These are phyloP conservation scores for Pentalonia nigronervosa DNA, from an alignment of 1,140 invertebrate species.

Conservation along the genomic window DNA sequence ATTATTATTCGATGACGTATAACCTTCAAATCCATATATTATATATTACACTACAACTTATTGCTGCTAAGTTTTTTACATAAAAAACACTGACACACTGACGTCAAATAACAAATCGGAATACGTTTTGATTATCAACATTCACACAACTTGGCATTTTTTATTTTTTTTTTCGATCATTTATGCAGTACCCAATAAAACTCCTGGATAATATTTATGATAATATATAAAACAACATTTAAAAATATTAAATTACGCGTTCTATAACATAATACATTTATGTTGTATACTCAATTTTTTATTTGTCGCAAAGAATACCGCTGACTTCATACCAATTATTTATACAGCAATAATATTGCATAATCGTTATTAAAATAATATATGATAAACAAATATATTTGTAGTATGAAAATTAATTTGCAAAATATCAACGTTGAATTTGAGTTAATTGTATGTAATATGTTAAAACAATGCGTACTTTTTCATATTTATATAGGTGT, in stretches of 20 bases:
- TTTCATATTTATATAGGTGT: not conserved
- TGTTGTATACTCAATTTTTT: not conserved
- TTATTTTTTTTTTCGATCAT: not conserved
- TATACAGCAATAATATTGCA: not conserved
- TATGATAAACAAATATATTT: not conserved
- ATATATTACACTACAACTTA: slow-evolving; percentile 13
- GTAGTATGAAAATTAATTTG: not conserved
- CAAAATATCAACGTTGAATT: not conserved
- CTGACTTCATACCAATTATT: not conserved
- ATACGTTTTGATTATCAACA: not conserved
- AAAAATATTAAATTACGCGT: slow-evolving; percentile 37
- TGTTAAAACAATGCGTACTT: not conserved
- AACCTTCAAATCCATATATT: not conserved
- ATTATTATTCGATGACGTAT: not conserved
- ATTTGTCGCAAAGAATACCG: not conserved
- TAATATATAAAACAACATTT: slow-evolving; percentile 1
- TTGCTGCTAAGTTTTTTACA: not conserved
- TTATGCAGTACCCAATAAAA: not conserved
- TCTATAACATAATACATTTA: not conserved
- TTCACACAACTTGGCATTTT: not conserved
- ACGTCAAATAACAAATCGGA: not conserved
- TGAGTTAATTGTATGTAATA: not conserved
- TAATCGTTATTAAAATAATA: not conserved
- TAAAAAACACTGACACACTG: not conserved
- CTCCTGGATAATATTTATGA: not conserved